Base-by-base conservation (phyloP, 2,113 vertebrate genomes). In the Mustelus asterias region DNA sequence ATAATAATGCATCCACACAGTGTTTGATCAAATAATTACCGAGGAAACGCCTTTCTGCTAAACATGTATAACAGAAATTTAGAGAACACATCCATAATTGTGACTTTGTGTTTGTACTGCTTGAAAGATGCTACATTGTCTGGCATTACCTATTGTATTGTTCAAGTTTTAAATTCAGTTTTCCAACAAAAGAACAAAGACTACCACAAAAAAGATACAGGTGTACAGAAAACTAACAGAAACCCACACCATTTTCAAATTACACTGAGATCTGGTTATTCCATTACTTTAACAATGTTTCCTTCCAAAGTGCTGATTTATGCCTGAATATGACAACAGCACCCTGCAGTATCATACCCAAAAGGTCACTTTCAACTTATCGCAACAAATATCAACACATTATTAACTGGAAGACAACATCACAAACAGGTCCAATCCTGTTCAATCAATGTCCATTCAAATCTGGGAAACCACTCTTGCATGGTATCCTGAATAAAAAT, bases 131-230 rank as follows among this genome's bases (percentile, higher is more conserved):
- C 44, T 14, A 44, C 16, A 11, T 58, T 33, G 10, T 33, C 54
- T 90, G 22, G 20, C 14, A 33, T 63, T 33, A 33, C 29, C 26
- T 58, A 29, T 89, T 60, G 16, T 29, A 18, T 70, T 48, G 5
- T 95, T 95, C 70, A 24, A 72, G 18, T 95, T 95, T 95, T 72
- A 95, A 16, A 48, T 95, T 72, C 93, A 70, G 3, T 26, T 70
- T 37, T 24, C 2, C 26, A 44, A 48, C 41, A 69, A 29, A 13
- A 26, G 5, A 1, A 69, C 37, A 72, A 44, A 72, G 24, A 29
- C 37, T 29, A 2, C 9, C 41, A 29, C 13, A 33, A 44, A 48
- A 24, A 95, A 72, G 1, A 20, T 33, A 54, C 22, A 54, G 16
- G 37, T 41, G 18, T 2, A 29, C 44, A 72, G 11, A 54, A 95